These are phyloP conservation scores for Pygoscelis adeliae DNA, from an alignment of 2,113 vertebrate species.

Conservation along the genomic window DNA sequence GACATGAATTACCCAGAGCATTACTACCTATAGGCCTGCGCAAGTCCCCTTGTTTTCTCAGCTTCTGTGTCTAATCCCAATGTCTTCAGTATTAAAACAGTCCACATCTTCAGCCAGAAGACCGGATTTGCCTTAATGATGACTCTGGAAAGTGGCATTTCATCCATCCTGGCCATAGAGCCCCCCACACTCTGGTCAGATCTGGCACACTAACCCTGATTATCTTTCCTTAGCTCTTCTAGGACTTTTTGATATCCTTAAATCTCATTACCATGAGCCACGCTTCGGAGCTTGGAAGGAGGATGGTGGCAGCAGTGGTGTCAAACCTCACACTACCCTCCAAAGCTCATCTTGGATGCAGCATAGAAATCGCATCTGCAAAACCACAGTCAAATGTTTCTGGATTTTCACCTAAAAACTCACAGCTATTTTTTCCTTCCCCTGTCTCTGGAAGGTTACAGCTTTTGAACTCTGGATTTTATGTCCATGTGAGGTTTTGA, in stretches of 20 bases:
- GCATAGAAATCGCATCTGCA: background rate
- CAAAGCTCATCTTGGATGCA: background rate
- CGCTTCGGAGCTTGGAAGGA: background rate
- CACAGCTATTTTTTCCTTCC: background rate
- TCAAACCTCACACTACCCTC: background rate
- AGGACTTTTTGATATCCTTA: background rate
- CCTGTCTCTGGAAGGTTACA: background rate
- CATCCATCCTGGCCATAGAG: background rate
- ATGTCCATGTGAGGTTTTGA: background rate
- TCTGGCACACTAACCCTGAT: background rate
- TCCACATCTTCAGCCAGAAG: background rate
- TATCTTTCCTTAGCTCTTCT: background rate
- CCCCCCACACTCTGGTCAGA: rapidly evolving
- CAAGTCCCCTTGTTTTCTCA: background rate
- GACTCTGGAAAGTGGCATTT: background rate
- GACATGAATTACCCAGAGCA: background rate
- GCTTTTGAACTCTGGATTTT: background rate
- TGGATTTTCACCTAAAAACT: background rate
- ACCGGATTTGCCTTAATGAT: background rate
- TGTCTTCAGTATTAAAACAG: background rate
- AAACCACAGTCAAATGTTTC: background rate
- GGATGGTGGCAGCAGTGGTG: background rate
- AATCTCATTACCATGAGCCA: background rate
- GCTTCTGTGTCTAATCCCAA: background rate
- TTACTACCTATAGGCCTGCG: background rate